Evolutionary conservation across 2,888 invertebrate species (phyloP), one percentile per base, ranked within the genome.

Genomic region (Phrixothrix hirtus): DNA sequence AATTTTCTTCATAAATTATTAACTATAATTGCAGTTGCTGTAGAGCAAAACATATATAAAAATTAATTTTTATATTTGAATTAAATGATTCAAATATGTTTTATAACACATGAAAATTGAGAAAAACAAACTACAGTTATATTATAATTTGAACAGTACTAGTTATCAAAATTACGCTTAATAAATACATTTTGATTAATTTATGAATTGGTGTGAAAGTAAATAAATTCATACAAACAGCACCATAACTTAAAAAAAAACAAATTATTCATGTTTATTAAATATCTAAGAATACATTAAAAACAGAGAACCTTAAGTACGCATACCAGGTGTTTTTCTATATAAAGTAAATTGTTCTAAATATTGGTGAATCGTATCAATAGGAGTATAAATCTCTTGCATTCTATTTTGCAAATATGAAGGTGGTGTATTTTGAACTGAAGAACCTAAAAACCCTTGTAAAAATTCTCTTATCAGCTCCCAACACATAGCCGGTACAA

Each of bases 281-380:
- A n/a, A n/a, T n/a, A n/a, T n/a, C n/a, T n/a, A n/a, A n/a, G n/a
- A n/a, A n/a, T n/a, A n/a, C 21, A 21, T 21, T 7, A 21, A 3
- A 21, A 21, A 21, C 21, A 21, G 21, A 7, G 3, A 36, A 36
- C 2, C 10, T 35, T 41, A 47, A 7, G 47, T 15, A 25, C 55
- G 30, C 31, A 51, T 57, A 21, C 85, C 84, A 0, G 87, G 84
- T 1, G 85, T 80, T 72, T 95, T 96, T 48, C 94, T 83, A 66
- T 92, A 93, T 46, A 88, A 85, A 55, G 88, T 89, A 71, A 96
- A 96, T 70, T 95, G 93, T 76, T 96, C 95, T 68, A 95, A 79
- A 72, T 96, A 96, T 72, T 96, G 96, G 63, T 92, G 90, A 56
- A 95, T 87, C 0, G 95, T 95, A 72, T 96, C 95, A 62, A 92